phyloP scores from a whole-genome alignment of 2,113 vertebrate species.

The Sylvietta virens region DNA sequence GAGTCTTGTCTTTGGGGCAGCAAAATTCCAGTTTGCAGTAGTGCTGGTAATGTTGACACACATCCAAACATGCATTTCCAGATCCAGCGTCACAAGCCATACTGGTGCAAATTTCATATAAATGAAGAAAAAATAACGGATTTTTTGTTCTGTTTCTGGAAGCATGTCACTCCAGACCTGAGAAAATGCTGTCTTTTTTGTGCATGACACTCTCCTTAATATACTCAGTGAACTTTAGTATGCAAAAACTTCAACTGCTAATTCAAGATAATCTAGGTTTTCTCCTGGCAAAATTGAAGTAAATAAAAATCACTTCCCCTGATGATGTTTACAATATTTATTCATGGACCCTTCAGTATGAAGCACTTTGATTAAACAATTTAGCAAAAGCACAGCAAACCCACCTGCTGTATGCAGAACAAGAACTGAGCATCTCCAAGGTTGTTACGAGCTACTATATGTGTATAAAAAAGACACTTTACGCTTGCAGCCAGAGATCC shows the following conservation, averaged over 20 bases:
- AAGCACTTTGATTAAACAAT: slow-evolving; percentile 66
- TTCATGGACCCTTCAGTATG: slow-evolving; percentile 58
- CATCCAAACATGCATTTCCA: background rate
- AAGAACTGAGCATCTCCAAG: slow-evolving; percentile 40
- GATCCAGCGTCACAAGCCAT: background rate
- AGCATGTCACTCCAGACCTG: background rate
- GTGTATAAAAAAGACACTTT: slow-evolving; percentile 32
- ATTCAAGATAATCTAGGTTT: slow-evolving; percentile 52
- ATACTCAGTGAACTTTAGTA: background rate
- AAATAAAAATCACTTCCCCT: slow-evolving; percentile 56
- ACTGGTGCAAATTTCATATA: background rate
- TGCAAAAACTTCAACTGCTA: slow-evolving; percentile 11
- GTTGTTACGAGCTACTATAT: slow-evolving; percentile 7
- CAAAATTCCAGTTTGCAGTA: background rate
- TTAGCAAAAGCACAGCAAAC: slow-evolving; percentile 60
- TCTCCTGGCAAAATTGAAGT: slow-evolving; percentile 30
- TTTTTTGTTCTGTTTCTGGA: background rate
- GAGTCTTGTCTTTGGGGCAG: background rate
- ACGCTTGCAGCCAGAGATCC: slow-evolving; percentile 25
- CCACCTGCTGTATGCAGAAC: slow-evolving; percentile 49
- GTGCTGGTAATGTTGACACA: background rate
- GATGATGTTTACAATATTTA: slow-evolving; percentile 62
- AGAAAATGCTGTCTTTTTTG: background rate
- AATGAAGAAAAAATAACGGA: background rate
- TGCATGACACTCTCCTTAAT: background rate